Conservation (phyloP, 2,113 vertebrate genomes). For the Chaenogobius annularis region DNA sequence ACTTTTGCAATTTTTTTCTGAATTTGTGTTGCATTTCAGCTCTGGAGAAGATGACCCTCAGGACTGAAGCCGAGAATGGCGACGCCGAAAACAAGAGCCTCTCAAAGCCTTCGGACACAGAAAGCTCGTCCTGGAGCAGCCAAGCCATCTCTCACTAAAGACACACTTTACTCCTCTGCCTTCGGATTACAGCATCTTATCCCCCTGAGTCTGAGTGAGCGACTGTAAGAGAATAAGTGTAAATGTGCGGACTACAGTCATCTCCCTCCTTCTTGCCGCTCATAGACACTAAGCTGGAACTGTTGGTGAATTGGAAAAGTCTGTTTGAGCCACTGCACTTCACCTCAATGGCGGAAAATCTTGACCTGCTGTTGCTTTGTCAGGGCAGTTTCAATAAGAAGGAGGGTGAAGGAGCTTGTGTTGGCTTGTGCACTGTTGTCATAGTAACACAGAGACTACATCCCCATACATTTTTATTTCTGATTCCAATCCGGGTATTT, state of each 20-base stretch:
- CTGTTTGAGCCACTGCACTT: not conserved
- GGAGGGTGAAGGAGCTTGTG: not conserved
- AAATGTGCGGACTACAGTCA: not conserved
- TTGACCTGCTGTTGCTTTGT: not conserved
- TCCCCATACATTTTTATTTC: not conserved
- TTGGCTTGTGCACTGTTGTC: not conserved
- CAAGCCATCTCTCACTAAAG: not conserved
- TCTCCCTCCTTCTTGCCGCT: not conserved
- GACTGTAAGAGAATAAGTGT: not conserved
- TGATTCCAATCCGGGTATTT: not conserved
- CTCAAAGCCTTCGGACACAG: conserved; percentile 78
- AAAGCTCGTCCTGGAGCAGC: conserved; percentile 75
- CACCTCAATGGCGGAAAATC: not conserved
- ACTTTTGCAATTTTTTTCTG: no score
- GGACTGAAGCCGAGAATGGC: conserved; percentile 86
- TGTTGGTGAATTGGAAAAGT: not conserved
- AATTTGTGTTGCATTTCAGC: conserved; percentile 63
- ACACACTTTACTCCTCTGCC: conserved; percentile 3
- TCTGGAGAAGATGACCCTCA: conserved; percentile 86
- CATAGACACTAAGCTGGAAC: not conserved
- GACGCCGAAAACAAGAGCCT: conserved; percentile 80
- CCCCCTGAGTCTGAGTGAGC: conserved; percentile 14
- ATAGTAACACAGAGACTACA: not conserved
- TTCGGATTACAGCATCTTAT: not conserved
- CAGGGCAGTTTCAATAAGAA: not conserved